Evolutionary conservation across 2,113 vertebrate species (phyloP), one percentile per base, ranked within the genome.

Genomic region (Stegastes partitus): DNA sequence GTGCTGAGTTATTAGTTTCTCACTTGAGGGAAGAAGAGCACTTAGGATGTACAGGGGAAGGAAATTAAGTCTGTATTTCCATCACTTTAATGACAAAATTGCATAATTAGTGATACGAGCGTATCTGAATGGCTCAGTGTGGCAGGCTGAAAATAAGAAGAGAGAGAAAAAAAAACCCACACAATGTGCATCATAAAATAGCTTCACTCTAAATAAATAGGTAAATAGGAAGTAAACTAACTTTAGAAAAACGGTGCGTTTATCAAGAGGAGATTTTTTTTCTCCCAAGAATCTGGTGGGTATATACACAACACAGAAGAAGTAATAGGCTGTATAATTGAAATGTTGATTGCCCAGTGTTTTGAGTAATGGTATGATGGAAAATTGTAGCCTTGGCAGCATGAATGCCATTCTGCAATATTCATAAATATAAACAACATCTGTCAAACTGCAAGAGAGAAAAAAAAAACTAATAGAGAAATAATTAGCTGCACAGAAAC

Each of bases 121-220:
- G 16, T 58, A 80, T 59, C 65, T 81, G 47, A 68, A 82, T 93
- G 91, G 93, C 93, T 93, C 93, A 94, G 91, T 83, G 84, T 83
- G 79, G 89, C 87, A 92, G 84, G 56, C 50, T 71, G 72, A 83
- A 74, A 68, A 82, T 18, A 76, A 64, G 65, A 49, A 51, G 0
- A 44, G 31, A 53, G 15, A 47, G 4, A 14, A 14, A 19, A 50
- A 50, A 21, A 49, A 39, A 3, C 11, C 39, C 39, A 42, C 14
- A 78, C 23, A 2, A 49, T 59, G 78, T 47, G 54, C 85, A 87
- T 76, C 37, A 47, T 54, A 68, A 63, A 81, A 87, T 51, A 71
- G 69, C 49, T 71, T 67, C 53, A 58, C 67, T 79, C 44, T 57
- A 77, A 89, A 89, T 89, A 89, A 91, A 93, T 93, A 92, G 79